phyloP scores from a whole-genome alignment of 2,888 invertebrate genomes.

The Acrobasis consociella region DNA sequence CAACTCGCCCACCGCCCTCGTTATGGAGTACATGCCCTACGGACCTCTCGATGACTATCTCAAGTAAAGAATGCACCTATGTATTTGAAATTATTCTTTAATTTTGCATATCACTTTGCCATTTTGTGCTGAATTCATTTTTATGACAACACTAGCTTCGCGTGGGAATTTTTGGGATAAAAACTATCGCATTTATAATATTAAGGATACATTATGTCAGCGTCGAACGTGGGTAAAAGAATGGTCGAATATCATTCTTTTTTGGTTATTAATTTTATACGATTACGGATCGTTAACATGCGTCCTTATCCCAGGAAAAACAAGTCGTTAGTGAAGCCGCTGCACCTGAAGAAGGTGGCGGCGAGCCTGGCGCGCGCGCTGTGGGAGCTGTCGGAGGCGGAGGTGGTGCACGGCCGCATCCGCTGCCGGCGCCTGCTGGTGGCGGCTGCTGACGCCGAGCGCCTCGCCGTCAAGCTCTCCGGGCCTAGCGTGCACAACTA shows the following conservation, averaged over 20 bases:
- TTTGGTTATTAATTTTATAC: no score
- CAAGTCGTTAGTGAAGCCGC: slow-evolving; percentile 79
- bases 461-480: slow-evolving; percentile 89
- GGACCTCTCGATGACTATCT: slow-evolving; percentile 91
- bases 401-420: slow-evolving; percentile 92
- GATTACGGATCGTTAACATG: no score
- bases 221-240: no score
- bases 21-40: slow-evolving; percentile 90
- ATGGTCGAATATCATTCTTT: no score
- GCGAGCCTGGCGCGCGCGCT: slow-evolving; percentile 92
- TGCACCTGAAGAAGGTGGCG: slow-evolving; percentile 91
- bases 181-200: no score
- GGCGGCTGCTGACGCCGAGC: slow-evolving; percentile 85
- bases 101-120: no score
- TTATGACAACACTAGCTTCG: no score
- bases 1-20: slow-evolving; percentile 89
- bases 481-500: slow-evolving; percentile 90
- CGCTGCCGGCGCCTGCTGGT: slow-evolving; percentile 92
- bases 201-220: no score
- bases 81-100: no score
- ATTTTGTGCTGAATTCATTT: no score
- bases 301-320: slow-evolving; percentile 49
- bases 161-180: no score
- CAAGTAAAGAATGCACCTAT: slow-evolving; percentile 46
- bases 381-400: slow-evolving; percentile 93